phyloP scores from a whole-genome alignment of 2,797 vertebrate genomes.

The Novumbra hubbsi region DNA sequence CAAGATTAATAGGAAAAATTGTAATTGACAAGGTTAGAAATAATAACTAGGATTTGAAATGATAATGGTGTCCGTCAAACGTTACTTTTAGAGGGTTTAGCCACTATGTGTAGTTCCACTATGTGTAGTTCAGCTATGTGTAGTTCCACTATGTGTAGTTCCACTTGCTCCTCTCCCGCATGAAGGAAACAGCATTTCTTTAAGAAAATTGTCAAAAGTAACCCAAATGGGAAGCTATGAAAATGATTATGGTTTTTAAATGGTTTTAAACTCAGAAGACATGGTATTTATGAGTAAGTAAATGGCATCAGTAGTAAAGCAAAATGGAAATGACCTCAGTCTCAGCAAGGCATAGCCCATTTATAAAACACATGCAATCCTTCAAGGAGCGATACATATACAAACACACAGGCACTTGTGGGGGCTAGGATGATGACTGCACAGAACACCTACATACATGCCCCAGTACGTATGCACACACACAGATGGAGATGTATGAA shows the following conservation, averaged over 20 bases:
- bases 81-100: too few species aligned
- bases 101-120: too few species aligned
- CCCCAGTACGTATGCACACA: neutral
- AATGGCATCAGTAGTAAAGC: constrained; percentile 36
- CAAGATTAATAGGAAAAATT: too few species aligned
- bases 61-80: too few species aligned
- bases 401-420: neutral
- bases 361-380: constrained; percentile 35
- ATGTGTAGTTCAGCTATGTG: too few species aligned
- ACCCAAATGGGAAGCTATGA: constrained; percentile 56
- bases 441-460: neutral
- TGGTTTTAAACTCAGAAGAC: constrained; percentile 63
- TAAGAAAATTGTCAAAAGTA: constrained; percentile 71
- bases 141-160: too few species aligned
- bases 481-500: constrained; percentile 27
- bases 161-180: constrained; percentile 56
- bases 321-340: constrained; percentile 39
- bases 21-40: too few species aligned
- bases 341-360: constrained; percentile 42
- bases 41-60: too few species aligned
- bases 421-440: too few species aligned
- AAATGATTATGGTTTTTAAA: constrained; percentile 52
- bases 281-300: constrained; percentile 68
- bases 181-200: constrained; percentile 67
- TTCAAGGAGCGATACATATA: constrained; percentile 16